phyloP scores from a whole-genome alignment of 2,888 invertebrate genomes.

The Linnaemya vulpina region DNA sequence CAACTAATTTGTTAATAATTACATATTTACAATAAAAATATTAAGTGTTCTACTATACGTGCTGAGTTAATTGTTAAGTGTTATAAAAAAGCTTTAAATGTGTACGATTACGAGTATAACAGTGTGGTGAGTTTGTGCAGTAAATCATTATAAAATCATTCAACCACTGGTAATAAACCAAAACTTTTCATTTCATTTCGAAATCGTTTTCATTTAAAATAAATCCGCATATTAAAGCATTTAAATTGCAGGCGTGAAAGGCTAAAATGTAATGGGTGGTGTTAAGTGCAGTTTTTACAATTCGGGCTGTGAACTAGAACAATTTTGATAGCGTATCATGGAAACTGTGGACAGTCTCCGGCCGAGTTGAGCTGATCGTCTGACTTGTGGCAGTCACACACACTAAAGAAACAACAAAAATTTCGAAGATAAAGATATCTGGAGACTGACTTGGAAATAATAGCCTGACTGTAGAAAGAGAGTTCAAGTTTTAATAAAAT shows the following conservation, averaged over 20 bases:
- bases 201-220: not conserved
- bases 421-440: not conserved
- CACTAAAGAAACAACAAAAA: not conserved
- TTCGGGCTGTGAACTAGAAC: not conserved
- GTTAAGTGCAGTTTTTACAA: not conserved
- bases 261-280: not conserved
- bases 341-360: too few relatives aligned
- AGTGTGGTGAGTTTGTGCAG: constrained; percentile 29
- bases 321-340: not conserved
- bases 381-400: too few relatives aligned
- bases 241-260: not conserved
- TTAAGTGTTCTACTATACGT: constrained; percentile 1
- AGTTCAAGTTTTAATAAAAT: not conserved
- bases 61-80: constrained; percentile 20
- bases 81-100: constrained; percentile 21
- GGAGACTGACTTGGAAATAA: too few relatives aligned
- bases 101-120: not conserved
- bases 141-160: too few relatives aligned
- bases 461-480: not conserved
- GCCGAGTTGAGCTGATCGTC: not conserved
- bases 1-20: constrained; percentile 25
- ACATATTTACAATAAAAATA: not conserved
- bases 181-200: not conserved
- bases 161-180: constrained; percentile 14
- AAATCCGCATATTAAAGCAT: too few relatives aligned